Conservation (phyloP, 2,888 invertebrate species). For the Calameuta pallipes region DNA sequence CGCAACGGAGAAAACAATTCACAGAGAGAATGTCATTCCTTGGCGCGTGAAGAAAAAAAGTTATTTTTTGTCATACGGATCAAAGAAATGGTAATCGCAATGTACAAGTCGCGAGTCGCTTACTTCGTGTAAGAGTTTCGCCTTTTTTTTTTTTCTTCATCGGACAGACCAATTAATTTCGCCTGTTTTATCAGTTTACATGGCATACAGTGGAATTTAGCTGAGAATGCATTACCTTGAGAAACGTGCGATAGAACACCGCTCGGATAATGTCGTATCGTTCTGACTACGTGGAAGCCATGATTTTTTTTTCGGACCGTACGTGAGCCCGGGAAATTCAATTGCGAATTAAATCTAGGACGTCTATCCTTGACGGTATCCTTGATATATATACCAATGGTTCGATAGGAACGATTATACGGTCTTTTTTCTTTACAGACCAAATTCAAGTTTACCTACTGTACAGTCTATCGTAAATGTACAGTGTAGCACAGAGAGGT, state of each 20-base stretch:
- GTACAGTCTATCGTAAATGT: background rate
- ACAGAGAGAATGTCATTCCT: background rate
- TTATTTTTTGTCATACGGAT: background rate
- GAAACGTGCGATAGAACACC: background rate
- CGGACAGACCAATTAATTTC: background rate
- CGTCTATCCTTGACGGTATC: background rate
- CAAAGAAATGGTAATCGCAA: background rate
- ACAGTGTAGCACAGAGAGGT: background rate
- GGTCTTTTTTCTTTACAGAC: background rate
- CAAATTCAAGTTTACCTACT: background rate
- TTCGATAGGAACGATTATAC: background rate
- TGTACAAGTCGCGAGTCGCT: background rate
- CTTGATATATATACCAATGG: background rate
- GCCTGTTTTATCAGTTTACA: background rate
- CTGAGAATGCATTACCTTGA: background rate
- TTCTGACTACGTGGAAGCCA: background rate
- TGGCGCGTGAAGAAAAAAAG: constrained; percentile 12
- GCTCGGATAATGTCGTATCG: background rate
- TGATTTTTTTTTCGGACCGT: background rate
- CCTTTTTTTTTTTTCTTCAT: background rate
- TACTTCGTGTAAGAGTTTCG: background rate
- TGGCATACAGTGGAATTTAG: background rate
- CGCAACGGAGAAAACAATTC: background rate
- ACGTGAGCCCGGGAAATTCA: background rate
- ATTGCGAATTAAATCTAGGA: background rate